Base-by-base conservation (phyloP, 2,113 vertebrate genomes). In the Mus pahari region DNA sequence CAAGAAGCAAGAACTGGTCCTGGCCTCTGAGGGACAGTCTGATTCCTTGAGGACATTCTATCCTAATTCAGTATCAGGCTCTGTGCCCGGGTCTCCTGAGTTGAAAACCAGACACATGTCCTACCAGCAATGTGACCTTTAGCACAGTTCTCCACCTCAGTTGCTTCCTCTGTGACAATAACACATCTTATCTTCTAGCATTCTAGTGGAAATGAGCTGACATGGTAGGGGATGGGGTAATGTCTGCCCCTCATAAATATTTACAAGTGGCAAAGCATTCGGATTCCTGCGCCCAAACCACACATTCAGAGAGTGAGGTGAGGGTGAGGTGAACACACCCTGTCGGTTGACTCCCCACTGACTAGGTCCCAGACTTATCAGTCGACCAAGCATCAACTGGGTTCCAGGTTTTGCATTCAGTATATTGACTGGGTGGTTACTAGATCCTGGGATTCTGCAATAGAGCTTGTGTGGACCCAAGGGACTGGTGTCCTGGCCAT, bases 401-500 rank as follows among this genome's bases (percentile, higher is more conserved):
- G 64, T 50, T 48, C 84, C 53, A 36, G 20, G 66, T 13, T 71
- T 48, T 66, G 3, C 14, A 2, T 84, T 70, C 11, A 2, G 50
- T 42, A 1, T 12, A n/a, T n/a, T 68, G 5, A 1, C 0, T 19
- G 55, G 60, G n/a, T 10, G 12, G 36, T 4, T 24, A 14, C 0
- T 0, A 24, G 39, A 16, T 77, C 53, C 31, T 36, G 7, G 60
- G n/a, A 24, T 33, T 70, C 48, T 53, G 28, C 22, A 31, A 7
- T 53, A 81, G 45, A 62, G 9, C 31, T 16, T 8, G 0, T 9
- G 2, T 31, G 3, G 10, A 0, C 0, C 24, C 74, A 48, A 4
- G 55, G 5, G 77, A 19, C 71, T 84, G n/a, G 39, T 10, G 73
- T 87, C 48, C 11, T 8, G 16, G 24, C 16, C 4, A 0, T 6